Conservation (phyloP, 2,888 invertebrate species). For the Physocephala rufipes region DNA sequence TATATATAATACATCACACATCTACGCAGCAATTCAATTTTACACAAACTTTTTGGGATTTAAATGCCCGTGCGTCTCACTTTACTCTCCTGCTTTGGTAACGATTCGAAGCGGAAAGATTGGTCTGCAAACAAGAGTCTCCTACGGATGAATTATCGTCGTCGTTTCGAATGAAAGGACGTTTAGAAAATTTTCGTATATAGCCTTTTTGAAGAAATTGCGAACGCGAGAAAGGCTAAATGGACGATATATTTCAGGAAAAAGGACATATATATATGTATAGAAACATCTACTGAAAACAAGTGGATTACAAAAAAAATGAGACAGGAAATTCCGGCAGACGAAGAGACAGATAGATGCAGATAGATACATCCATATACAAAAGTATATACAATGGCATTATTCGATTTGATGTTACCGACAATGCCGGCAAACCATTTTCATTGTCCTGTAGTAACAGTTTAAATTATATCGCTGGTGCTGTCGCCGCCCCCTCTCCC, state of each 20-base stretch:
- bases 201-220: too few species aligned
- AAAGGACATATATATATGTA: not conserved
- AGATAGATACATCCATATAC: not conserved
- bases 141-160: conserved; percentile 3
- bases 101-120: not conserved
- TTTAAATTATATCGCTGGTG: not conserved
- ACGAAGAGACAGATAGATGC: too few species aligned
- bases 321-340: too few species aligned
- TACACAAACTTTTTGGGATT: not conserved
- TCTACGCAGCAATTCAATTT: too few species aligned
- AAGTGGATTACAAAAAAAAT: too few species aligned
- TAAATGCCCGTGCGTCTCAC: not conserved
- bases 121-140: conserved; percentile 12
- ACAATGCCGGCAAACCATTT: not conserved
- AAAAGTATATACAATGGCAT: not conserved
- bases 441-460: conserved; percentile 12
- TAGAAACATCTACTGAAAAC: not conserved
- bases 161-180: not conserved
- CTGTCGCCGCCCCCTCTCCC: not conserved
- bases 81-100: not conserved
- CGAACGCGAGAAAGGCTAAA: too few species aligned
- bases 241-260: too few species aligned
- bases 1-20: too few species aligned
- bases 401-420: not conserved
- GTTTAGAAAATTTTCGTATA: not conserved